These are phyloP conservation scores for Lumbricus terrestris DNA, from an alignment of 2,888 invertebrate genomes.

Conservation along the genomic window DNA sequence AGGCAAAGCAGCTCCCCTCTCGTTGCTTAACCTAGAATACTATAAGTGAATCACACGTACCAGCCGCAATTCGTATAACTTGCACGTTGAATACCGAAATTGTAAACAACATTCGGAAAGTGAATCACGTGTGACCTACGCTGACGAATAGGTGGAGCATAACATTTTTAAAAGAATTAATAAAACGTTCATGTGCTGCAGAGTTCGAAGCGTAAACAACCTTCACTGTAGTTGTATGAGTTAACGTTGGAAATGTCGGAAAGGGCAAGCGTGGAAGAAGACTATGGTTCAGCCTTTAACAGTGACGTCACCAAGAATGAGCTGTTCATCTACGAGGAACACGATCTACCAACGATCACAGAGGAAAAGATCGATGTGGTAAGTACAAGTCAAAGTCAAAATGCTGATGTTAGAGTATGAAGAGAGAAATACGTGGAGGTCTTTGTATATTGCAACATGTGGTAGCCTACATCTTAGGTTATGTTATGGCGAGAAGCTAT, in stretches of 20 bases:
- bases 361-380: background rate
- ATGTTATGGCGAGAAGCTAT: too few relatives aligned
- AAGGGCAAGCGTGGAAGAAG: background rate
- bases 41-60: background rate
- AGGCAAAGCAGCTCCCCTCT: background rate
- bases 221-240: background rate
- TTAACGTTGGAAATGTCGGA: background rate
- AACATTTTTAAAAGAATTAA: background rate
- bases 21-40: background rate
- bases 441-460: too few relatives aligned
- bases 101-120: background rate
- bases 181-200: background rate
- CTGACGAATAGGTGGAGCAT: background rate
- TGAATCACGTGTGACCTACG: background rate
- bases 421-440: background rate
- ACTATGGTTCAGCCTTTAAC: background rate
- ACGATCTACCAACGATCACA: background rate
- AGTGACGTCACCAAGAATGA: background rate
- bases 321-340: background rate
- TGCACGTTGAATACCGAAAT: background rate
- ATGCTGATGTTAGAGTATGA: too few relatives aligned
- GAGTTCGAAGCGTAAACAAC: background rate
- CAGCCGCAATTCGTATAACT: background rate
- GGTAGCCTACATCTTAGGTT: too few relatives aligned
- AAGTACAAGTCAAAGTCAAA: background rate